Base-by-base conservation (phyloP, 2,888 invertebrate species). In the Timema cristinae region DNA sequence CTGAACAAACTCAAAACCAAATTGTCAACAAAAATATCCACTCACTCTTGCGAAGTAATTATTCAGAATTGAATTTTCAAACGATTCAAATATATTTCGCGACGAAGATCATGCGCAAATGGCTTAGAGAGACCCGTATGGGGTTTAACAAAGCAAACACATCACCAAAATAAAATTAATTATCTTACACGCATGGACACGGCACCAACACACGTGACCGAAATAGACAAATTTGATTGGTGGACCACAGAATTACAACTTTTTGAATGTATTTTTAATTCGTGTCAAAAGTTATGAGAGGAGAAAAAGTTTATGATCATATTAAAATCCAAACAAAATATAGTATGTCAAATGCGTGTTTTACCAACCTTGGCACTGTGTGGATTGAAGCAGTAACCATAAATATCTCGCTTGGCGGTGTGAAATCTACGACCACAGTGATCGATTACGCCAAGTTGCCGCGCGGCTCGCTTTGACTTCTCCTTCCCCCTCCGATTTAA, bases 181-280 rank as follows among this genome's bases (percentile, higher is more conserved):
- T 32, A 32, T 4, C 32, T 4, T 32, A 51, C 68, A 69, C 69
- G 69, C 72, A 67, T 67, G 72, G 72, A 72, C 66, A 69, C 66
- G 61, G 66, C 67, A 69, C 68, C 51, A 51, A 15, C 56, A 59
- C 74, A 74, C 74, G 74, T 74, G 74, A 74, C 68, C 72, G 32
- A 59, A 71, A 72, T 66, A 54, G 50, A 66, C 69, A 48, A 56
- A 54, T 72, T 63, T 66, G 68, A 74, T 74, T 74, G 74, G 74
- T 72, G 71, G 73, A 51, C 56, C 50, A 49, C 32, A 32, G 32
- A 32, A 32, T 32, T 32, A 32, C 32, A 32, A 32, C 32, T 32
- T 32, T 32, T 32, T 32, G 32, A 32, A 32, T 32, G 32, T 32
- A 1, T 32, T 32, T 32, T 32, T 32, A 32, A 32, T 32, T 32